Conservation (phyloP, 2,888 invertebrate genomes). For the Margaritifera margaritifera region DNA sequence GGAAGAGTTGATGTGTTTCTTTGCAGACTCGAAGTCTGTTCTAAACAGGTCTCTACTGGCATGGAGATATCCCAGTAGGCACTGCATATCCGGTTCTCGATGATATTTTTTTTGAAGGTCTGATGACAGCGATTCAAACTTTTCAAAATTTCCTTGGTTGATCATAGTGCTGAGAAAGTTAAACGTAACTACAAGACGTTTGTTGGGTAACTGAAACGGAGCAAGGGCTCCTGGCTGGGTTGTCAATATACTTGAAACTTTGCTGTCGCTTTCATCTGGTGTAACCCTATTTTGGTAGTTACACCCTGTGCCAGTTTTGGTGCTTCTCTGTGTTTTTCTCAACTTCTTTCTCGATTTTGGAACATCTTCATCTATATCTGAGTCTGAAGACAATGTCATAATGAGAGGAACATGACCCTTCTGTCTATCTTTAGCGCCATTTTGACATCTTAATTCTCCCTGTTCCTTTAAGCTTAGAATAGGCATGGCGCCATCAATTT, state of each 20-base stretch:
- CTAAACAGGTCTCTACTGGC: conserved; percentile 35
- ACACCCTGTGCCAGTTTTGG: conserved; percentile 1
- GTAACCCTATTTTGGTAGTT: background rate
- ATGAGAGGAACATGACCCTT: too few relatives aligned
- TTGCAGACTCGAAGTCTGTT: conserved; percentile 37
- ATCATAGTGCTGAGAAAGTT: conserved; percentile 41
- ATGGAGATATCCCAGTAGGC: conserved; percentile 37
- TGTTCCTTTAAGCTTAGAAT: background rate
- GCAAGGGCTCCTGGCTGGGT: conserved; percentile 6
- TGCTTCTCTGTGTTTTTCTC: background rate
- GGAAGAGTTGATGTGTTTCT: conserved; percentile 25
- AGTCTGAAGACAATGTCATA: background rate
- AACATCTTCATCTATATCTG: background rate
- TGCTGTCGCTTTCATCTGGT: background rate
- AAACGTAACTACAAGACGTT: conserved; percentile 29
- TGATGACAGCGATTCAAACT: conserved; percentile 26
- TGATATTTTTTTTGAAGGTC: conserved; percentile 15
- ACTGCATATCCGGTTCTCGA: conserved; percentile 30
- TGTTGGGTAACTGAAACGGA: conserved; percentile 11
- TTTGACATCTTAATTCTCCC: background rate
- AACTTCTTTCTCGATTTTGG: too few relatives aligned
- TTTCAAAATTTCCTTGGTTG: conserved; percentile 39
- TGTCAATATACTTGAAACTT: conserved; percentile 1
- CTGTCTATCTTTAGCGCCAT: background rate
- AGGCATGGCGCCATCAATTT: too few relatives aligned